Percentiles rank a stretch among this genome's conserved stretches.
These are phyloP conservation scores for Papilio glaucus DNA, from an alignment of 1,140 invertebrate species.

Conservation along the genomic window DNA sequence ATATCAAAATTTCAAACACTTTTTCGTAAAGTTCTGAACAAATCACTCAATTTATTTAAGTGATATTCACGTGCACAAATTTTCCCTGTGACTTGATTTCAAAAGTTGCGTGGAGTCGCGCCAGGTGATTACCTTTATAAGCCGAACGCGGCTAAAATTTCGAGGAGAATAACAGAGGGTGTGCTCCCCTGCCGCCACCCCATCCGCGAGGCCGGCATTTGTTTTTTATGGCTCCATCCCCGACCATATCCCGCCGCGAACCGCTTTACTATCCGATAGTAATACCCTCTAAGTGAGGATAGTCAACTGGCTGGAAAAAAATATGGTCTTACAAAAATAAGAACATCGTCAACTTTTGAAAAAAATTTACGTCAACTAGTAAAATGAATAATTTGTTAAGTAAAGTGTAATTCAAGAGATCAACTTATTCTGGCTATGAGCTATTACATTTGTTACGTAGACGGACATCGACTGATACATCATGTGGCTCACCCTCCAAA, in stretches of 20 bases:
- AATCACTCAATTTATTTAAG: constrained; percentile 12
- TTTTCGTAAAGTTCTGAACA: neutral
- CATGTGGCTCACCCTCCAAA: too few relatives aligned
- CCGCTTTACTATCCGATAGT: neutral
- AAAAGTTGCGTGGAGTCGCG: neutral
- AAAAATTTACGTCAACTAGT: too few relatives aligned
- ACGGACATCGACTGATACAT: too few relatives aligned
- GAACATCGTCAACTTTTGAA: too few relatives aligned
- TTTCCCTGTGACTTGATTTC: neutral
- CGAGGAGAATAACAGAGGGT: constrained; percentile 21
- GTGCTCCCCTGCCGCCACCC: neutral
- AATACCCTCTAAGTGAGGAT: neutral
- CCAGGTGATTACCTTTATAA: constrained; percentile 31
- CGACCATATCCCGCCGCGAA: neutral
- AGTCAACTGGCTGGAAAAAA: neutral
- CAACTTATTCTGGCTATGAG: too few relatives aligned
- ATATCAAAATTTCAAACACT: neutral
- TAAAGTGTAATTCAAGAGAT: too few relatives aligned
- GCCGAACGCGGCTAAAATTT: neutral
- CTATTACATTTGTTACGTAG: too few relatives aligned
- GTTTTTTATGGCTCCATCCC: constrained; percentile 16
- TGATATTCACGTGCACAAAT: neutral
- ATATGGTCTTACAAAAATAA: neutral
- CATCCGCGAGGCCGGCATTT: neutral
- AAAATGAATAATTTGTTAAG: too few relatives aligned